phyloP scores from a whole-genome alignment of 2,113 vertebrate species.

The Ageneiosus marmoratus region DNA sequence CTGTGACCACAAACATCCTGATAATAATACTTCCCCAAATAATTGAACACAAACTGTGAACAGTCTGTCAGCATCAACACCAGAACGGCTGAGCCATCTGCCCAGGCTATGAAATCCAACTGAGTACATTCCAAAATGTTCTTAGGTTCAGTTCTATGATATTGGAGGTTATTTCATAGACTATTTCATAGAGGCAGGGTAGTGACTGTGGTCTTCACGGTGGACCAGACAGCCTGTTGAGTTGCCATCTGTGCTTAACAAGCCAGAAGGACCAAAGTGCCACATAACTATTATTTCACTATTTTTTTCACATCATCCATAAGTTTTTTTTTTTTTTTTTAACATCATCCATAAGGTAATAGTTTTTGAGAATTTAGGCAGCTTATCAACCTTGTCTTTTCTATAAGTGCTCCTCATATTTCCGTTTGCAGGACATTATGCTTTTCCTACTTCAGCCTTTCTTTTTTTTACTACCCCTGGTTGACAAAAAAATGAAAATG shows the following conservation, averaged over 20 bases:
- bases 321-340: background rate
- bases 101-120: conserved; percentile 1
- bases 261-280: background rate
- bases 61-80: background rate
- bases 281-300: background rate
- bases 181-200: conserved; percentile 7
- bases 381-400: background rate
- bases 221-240: conserved; percentile 10
- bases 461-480: conserved; percentile 10
- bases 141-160: background rate
- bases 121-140: background rate
- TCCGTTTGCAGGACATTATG: conserved; percentile 6
- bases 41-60: conserved; percentile 11
- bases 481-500: conserved; percentile 35
- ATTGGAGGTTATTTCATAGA: conserved; percentile 8
- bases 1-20: conserved; percentile 10
- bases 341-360: no score
- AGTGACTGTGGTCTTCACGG: conserved; percentile 13
- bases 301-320: background rate
- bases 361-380: background rate
- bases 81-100: background rate
- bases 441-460: background rate
- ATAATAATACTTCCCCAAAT: background rate
- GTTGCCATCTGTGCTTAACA: conserved; percentile 37
- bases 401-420: conserved; percentile 5